Percentiles rank a stretch among this genome's conserved stretches.
Conservation (phyloP, 2,797 vertebrate species). For the Sebastes cheni region DNA sequence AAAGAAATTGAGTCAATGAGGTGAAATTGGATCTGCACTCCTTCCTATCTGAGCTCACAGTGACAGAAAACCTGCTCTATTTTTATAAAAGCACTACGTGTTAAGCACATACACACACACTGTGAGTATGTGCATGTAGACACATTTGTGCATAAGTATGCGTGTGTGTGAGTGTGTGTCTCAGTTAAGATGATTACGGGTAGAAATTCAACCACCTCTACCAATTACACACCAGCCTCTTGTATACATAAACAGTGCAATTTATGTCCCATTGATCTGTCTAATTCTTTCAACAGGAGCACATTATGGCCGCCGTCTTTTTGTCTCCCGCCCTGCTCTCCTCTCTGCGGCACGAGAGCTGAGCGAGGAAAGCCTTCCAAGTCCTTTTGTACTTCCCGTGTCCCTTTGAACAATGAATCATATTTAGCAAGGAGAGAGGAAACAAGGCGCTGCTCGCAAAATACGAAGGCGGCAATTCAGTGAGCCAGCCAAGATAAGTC, state of each 20-base stretch:
- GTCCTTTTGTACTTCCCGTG: slow-evolving; percentile 56
- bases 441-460: slow-evolving; percentile 27
- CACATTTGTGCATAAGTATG: neutral
- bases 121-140: neutral
- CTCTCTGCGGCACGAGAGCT: slow-evolving; percentile 26
- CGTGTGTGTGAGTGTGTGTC: slow-evolving; percentile 12
- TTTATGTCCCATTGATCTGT: slow-evolving; percentile 64
- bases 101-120: neutral
- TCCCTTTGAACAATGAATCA: slow-evolving; percentile 70
- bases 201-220: slow-evolving; percentile 53
- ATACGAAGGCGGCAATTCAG: slow-evolving; percentile 31
- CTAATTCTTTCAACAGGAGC: slow-evolving; percentile 59
- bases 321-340: slow-evolving; percentile 44
- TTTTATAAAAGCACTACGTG: neutral
- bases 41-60: neutral
- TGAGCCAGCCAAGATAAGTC: slow-evolving; percentile 28
- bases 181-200: slow-evolving; percentile 54
- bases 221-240: slow-evolving; percentile 59
- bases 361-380: slow-evolving; percentile 46
- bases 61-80: neutral
- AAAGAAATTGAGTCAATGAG: neutral
- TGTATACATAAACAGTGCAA: slow-evolving; percentile 56
- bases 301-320: slow-evolving; percentile 49
- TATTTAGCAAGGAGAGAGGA: slow-evolving; percentile 44
- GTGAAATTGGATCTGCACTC: neutral